Evolutionary conservation across 2,797 vertebrate species (phyloP).

Genomic region (Lithobates pipiens): DNA sequence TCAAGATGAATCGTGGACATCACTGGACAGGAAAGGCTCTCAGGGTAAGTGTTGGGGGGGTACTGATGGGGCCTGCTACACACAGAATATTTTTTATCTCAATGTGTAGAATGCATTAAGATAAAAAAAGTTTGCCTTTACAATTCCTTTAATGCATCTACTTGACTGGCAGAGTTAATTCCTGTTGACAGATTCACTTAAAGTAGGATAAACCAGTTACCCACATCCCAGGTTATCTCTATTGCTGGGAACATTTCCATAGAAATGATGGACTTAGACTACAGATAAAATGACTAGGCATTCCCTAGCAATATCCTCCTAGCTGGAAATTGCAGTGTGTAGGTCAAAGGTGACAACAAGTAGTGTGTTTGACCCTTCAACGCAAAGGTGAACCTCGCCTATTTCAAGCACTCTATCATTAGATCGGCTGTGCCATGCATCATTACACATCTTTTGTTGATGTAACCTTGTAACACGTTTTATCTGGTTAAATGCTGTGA

Average conservation of each 20-base stretch:
- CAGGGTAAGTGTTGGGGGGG: too few species aligned
- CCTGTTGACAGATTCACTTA: neutral
- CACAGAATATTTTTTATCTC: too few species aligned
- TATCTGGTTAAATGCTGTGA: constrained; percentile 34
- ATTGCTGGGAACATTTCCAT: neutral
- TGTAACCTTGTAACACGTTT: constrained; percentile 36
- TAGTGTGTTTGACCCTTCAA: constrained; percentile 10
- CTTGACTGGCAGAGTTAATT: too few species aligned
- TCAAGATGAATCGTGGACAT: too few species aligned
- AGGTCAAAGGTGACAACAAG: constrained; percentile 34
- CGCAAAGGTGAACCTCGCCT: constrained; percentile 15
- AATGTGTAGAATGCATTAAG: too few species aligned
- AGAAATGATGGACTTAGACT: neutral
- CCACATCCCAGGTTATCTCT: neutral
- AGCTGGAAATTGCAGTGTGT: neutral
- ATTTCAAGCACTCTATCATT: constrained; percentile 25
- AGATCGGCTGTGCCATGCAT: constrained; percentile 27
- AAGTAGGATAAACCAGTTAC: neutral
- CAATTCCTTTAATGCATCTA: too few species aligned
- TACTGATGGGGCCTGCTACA: too few species aligned
- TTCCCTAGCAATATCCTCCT: neutral
- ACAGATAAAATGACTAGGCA: neutral
- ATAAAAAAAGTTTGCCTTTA: too few species aligned
- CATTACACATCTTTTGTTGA: constrained; percentile 50
- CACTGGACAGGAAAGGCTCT: too few species aligned